Percentiles rank a stretch among this genome's conserved stretches.
Conservation (phyloP, 1,140 invertebrate genomes). For the Drosophila elegans region DNA sequence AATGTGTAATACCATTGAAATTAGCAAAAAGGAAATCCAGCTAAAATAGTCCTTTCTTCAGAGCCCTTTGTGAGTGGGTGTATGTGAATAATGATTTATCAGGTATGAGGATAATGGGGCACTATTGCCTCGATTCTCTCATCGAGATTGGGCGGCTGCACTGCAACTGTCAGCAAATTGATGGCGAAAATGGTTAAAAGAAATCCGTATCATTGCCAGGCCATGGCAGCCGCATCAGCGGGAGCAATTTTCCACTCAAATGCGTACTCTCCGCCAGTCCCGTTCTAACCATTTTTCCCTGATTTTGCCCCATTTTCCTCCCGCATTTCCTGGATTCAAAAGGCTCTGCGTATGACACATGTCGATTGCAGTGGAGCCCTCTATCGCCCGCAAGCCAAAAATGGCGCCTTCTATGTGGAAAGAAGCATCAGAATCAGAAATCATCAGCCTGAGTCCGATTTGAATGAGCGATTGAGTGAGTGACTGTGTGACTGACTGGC, state of each 20-base stretch:
- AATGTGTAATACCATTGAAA: slow-evolving; percentile 49
- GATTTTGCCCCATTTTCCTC: slow-evolving; percentile 8
- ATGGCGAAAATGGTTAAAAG: slow-evolving; percentile 47
- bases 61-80: background rate
- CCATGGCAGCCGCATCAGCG: slow-evolving; percentile 51
- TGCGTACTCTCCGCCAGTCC: slow-evolving; percentile 26
- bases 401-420: slow-evolving; percentile 37
- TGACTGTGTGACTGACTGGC: slow-evolving; percentile 13
- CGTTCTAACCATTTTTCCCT: slow-evolving; percentile 11
- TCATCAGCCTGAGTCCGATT: slow-evolving; percentile 43
- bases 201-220: slow-evolving; percentile 67
- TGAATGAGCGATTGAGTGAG: slow-evolving; percentile 61
- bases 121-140: slow-evolving; percentile 5
- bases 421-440: slow-evolving; percentile 34
- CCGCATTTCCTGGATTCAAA: slow-evolving; percentile 23
- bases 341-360: slow-evolving; percentile 69
- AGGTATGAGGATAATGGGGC: slow-evolving; percentile 28
- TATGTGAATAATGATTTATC: slow-evolving; percentile 54
- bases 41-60: slow-evolving; percentile 42
- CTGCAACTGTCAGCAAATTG: slow-evolving; percentile 75
- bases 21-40: slow-evolving; percentile 35
- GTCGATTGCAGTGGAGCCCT: slow-evolving; percentile 69
- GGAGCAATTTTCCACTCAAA: slow-evolving; percentile 74
- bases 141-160: slow-evolving; percentile 47
- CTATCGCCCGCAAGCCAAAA: slow-evolving; percentile 36